phyloP scores from a whole-genome alignment of 2,113 vertebrate genomes.

The Chaetodon auriga region DNA sequence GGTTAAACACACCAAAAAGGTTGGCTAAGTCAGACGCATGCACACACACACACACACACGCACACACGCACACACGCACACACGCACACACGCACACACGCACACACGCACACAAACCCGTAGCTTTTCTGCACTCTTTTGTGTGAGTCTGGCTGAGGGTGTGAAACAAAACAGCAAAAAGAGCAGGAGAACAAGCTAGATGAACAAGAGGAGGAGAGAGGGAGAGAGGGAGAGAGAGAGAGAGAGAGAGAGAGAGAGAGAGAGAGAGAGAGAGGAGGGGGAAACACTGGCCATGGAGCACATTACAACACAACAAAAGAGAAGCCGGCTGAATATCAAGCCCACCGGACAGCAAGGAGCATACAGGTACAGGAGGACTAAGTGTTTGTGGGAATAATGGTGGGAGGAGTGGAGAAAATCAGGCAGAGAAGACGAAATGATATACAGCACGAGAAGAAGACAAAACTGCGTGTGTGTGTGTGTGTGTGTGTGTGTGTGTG shows the following conservation, averaged over 20 bases:
- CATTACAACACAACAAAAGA: constrained; percentile 34
- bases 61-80: constrained; percentile 26
- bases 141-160: constrained; percentile 47
- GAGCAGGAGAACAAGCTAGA: constrained; percentile 48
- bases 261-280: background rate
- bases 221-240: background rate
- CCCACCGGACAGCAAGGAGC: constrained; percentile 4
- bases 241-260: background rate
- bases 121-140: constrained; percentile 44
- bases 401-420: background rate
- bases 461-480: background rate
- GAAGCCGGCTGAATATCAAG: constrained; percentile 22
- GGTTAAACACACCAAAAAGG: constrained; percentile 72
- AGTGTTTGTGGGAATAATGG: background rate
- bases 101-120: constrained; percentile 18
- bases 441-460: constrained; percentile 11
- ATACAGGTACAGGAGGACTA: constrained; percentile 8
- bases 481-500: constrained; percentile 10
- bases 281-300: constrained; percentile 11
- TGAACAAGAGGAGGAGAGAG: constrained; percentile 29
- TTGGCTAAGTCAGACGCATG: constrained; percentile 44
- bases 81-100: constrained; percentile 27
- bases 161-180: constrained; percentile 57
- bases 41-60: constrained; percentile 9
- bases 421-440: constrained; percentile 19